phyloP scores from a whole-genome alignment of 2,113 vertebrate genomes.

The Grallaria varia region DNA sequence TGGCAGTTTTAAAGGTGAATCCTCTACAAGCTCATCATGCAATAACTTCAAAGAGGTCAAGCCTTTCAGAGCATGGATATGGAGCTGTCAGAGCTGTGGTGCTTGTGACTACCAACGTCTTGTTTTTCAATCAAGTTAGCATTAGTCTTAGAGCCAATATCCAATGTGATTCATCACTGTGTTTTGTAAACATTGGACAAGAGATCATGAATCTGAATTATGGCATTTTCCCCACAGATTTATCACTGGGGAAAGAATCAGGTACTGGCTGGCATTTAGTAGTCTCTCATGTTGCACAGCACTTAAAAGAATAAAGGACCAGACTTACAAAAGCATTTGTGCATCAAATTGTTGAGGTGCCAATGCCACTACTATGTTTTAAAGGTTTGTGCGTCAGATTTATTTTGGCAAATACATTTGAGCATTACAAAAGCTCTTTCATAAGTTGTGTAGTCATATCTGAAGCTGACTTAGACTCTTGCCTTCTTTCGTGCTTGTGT shows the following conservation, averaged over 20 bases:
- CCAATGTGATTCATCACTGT: background rate
- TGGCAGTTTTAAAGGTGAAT: background rate
- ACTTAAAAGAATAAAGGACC: background rate
- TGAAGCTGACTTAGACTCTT: background rate
- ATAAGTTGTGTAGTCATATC: background rate
- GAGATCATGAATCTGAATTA: background rate
- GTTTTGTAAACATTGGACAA: background rate
- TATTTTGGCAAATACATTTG: background rate
- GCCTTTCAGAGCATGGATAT: background rate
- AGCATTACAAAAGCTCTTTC: background rate
- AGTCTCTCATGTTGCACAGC: background rate
- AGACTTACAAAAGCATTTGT: background rate
- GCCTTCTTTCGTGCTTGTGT: background rate
- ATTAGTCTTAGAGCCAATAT: background rate
- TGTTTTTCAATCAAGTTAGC: background rate
- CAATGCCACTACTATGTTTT: background rate
- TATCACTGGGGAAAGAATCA: background rate
- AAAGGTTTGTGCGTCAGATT: background rate
- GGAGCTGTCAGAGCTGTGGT: background rate
- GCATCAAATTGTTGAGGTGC: background rate
- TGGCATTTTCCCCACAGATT: background rate
- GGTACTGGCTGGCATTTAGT: background rate
- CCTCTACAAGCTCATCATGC: background rate
- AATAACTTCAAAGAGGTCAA: background rate
- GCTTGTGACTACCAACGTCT: background rate